phyloP scores from a whole-genome alignment of 2,888 invertebrate genomes.

The Drosophila greeni region DNA sequence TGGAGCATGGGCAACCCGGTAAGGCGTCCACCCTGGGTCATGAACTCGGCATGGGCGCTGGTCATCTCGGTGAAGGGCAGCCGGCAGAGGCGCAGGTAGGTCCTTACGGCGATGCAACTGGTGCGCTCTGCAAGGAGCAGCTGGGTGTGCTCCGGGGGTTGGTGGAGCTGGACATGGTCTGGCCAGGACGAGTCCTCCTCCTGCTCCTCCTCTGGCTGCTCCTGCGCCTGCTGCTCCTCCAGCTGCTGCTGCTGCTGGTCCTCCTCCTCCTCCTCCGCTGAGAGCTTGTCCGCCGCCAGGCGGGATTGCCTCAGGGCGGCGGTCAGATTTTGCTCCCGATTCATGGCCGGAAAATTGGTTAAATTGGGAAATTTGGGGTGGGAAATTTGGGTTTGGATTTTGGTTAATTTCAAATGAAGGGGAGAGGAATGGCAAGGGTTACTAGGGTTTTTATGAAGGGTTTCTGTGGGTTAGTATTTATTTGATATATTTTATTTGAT shows the following conservation, averaged over 20 bases:
- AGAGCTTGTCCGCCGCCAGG: neutral
- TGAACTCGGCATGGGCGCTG: constrained; percentile 93
- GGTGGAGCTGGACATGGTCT: constrained; percentile 88
- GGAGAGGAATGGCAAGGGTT: too few species aligned
- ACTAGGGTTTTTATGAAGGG: too few species aligned
- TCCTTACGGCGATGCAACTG: constrained; percentile 92
- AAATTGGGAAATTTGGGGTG: neutral
- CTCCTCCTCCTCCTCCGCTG: too few species aligned
- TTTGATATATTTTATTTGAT: too few species aligned
- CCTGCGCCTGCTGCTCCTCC: neutral
- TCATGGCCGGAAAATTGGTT: neutral
- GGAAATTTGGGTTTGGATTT: too few species aligned
- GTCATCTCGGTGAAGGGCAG: constrained; percentile 88
- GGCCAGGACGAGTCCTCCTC: constrained; percentile 82
- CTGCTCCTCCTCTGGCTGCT: too few species aligned
- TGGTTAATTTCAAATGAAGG: too few species aligned
- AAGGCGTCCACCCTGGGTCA: constrained; percentile 91
- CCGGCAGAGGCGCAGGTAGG: constrained; percentile 93
- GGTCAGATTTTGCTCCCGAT: constrained; percentile 5
- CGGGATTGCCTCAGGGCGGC: constrained; percentile 8
- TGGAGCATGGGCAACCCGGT: constrained; percentile 90
- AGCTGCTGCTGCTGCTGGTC: too few species aligned
- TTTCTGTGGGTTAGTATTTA: too few species aligned
- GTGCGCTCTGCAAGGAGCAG: constrained; percentile 95
- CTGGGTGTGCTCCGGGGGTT: constrained; percentile 93